Conservation (phyloP, 2,113 vertebrate genomes). For the Danio rerio region GRCz12tu NC_133184.1:30183001-30183500, state of each 20-base stretch:
- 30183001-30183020: constrained; percentile 36
- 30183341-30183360: background rate
- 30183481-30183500: background rate
- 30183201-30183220: constrained; percentile 26
- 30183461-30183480: constrained; percentile 12
- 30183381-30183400: background rate
- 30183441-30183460: background rate
- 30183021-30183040: constrained; percentile 55
- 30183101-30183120: constrained; percentile 31
- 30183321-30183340: background rate
- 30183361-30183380: background rate
- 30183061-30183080: constrained; percentile 58
- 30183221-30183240: constrained; percentile 6
- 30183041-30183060: constrained; percentile 56
- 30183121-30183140: constrained; percentile 49
- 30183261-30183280: background rate
- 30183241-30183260: constrained; percentile 9
- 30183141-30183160: constrained; percentile 12
- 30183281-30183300: background rate
- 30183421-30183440: background rate
- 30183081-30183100: constrained; percentile 53
- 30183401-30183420: background rate
- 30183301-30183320: background rate
- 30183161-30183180: constrained; percentile 15
- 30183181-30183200: constrained; percentile 23